Evolutionary conservation across 1,140 invertebrate genomes (phyloP), one percentile per base, ranked within the genome.

Genomic region (Drosophila triauraria): DNA sequence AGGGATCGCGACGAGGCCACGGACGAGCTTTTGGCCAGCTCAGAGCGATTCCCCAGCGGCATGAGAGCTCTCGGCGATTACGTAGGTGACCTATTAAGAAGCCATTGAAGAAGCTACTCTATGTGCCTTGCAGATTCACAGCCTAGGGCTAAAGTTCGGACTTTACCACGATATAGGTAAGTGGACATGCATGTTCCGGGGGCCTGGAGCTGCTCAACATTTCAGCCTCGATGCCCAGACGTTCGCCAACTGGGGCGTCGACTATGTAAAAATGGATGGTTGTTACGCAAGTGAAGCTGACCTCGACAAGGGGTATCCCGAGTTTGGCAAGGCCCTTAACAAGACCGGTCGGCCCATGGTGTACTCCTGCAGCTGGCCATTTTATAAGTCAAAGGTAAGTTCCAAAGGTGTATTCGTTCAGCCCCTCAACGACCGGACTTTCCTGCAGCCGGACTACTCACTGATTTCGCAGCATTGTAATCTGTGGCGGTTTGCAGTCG

Each of bases 361-460:
- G 20, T 99, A 98, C 93, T 98, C 98, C 1, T 99, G 99, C 93
- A 98, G 97, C 93, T 99, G 98, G 98, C 98, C 98, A 3, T 97
- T 97, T 48, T 98, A 99, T 92, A 96, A 98, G 93, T 96, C 97
- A 71, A 96, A 97, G 15, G 48, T 58, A 32, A 10, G 40, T 5
- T 32, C 32, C 4, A 23, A 12, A n/a, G 8, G 13, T 27, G 2
- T 44, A n/a, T 17, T 12, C 2, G 51, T 44, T 23, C 93, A 98
- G 96, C 97, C 97, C 4, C 20, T 40, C 8, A 56, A n/a, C 4
- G 35, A 25, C n/a, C 6, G 8, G 4, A n/a, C 20, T 1, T n/a
- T 15, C 3, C 51, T 48, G n/a, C 93, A 98, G 96, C 97, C 97
- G 3, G 97, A 99, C 93, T 99, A 96, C 91, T 94, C 95, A 2